Conservation (phyloP, 2,888 invertebrate genomes). For the Unio pictorum region DNA sequence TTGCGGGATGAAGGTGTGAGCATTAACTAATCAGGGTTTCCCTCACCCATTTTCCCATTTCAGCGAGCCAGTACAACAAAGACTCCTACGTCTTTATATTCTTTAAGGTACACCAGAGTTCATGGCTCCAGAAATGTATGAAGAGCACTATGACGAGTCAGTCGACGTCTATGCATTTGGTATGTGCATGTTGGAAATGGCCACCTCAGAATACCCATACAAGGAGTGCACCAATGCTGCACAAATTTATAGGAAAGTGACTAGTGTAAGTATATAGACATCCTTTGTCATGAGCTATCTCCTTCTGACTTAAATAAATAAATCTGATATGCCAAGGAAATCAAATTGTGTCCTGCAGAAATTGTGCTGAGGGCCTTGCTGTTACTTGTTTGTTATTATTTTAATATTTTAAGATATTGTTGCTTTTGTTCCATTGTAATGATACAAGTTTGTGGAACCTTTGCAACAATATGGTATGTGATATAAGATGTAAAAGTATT, state of each 20-base stretch:
- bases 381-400: too few species aligned
- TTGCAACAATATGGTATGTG: too few species aligned
- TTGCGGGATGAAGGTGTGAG: too few species aligned
- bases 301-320: neutral
- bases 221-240: conserved; percentile 98
- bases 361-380: too few species aligned
- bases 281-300: neutral
- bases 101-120: conserved; percentile 89
- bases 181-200: conserved; percentile 99
- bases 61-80: conserved; percentile 38
- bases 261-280: conserved; percentile 80
- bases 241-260: conserved; percentile 99
- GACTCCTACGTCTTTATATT: conserved; percentile 49
- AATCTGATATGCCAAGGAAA: too few species aligned
- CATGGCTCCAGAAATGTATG: conserved; percentile 99
- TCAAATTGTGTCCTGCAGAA: too few species aligned
- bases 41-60: conserved; percentile 31
- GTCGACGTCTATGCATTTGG: conserved; percentile 99
- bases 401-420: too few species aligned
- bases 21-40: conserved; percentile 20
- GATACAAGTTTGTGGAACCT: too few species aligned
- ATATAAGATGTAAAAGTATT: too few species aligned
- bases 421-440: too few species aligned
- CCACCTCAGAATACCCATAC: conserved; percentile 99
- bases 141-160: conserved; percentile 99